A percentile compares a stretch with the other conserved stretches of the same genome.
Conservation (phyloP, 2,888 invertebrate genomes). For the Phoronis australis region DNA sequence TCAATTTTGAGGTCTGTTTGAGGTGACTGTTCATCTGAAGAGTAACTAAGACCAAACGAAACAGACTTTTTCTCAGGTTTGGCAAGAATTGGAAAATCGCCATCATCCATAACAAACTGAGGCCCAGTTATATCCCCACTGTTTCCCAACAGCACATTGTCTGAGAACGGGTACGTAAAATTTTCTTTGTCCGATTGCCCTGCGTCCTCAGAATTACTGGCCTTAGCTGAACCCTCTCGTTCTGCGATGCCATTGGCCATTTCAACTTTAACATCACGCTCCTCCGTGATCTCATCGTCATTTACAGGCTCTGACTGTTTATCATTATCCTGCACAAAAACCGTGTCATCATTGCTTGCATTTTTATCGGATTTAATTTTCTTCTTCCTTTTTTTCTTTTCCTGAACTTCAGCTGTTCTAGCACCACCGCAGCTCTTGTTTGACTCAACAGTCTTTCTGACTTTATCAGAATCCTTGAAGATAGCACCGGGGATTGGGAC, state of each 20-base stretch:
- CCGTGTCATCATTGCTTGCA: conserved; percentile 7
- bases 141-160: too few species aligned
- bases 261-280: conserved; percentile 6
- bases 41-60: conserved; percentile 1
- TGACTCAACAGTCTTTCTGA: conserved; percentile 13
- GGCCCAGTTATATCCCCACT: too few species aligned
- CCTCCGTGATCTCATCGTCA: conserved; percentile 4
- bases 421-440: conserved; percentile 7
- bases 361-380: conserved; percentile 10
- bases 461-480: background rate
- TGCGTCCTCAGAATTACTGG: conserved; percentile 6
- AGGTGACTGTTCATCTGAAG: background rate
- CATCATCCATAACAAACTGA: too few species aligned
- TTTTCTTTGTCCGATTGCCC: too few species aligned
- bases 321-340: conserved; percentile 5
- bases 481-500: background rate
- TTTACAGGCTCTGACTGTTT: conserved; percentile 8
- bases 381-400: conserved; percentile 42
- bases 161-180: too few species aligned
- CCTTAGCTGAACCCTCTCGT: conserved; percentile 9
- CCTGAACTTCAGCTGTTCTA: conserved; percentile 25
- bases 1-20: too few species aligned
- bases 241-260: conserved; percentile 17
- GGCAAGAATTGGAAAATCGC: background rate
- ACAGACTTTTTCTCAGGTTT: conserved; percentile 9